phyloP scores from a whole-genome alignment of 2,888 invertebrate genomes.

The Tenthredo mesomela region DNA sequence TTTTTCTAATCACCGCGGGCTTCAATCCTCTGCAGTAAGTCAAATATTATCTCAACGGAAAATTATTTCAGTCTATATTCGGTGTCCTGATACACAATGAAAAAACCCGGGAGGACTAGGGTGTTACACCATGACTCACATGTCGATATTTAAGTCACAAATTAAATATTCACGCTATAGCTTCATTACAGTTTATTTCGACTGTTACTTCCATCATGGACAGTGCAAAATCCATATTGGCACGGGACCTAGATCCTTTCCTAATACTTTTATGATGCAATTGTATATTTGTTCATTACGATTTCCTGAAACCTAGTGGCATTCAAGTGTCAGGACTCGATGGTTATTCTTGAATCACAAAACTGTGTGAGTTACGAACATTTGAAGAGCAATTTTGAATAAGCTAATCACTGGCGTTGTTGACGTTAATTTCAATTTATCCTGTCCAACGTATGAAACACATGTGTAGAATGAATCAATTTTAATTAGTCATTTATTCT shows the following conservation, averaged over 20 bases:
- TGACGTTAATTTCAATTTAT: not conserved
- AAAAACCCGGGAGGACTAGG: not conserved
- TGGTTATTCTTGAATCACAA: not conserved
- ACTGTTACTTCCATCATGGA: no score
- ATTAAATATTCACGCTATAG: not conserved
- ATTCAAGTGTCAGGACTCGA: not conserved
- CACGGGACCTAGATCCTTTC: no score
- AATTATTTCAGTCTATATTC: not conserved
- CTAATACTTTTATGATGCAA: no score
- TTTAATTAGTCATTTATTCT: not conserved
- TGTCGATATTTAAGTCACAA: not conserved
- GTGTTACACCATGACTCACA: not conserved
- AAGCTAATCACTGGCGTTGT: not conserved
- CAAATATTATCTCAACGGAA: not conserved
- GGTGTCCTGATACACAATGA: not conserved
- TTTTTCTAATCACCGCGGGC: not conserved
- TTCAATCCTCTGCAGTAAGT: not conserved
- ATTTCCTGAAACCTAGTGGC: not conserved
- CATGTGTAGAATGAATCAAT: not conserved
- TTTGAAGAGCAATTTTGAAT: not conserved
- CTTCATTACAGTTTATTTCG: not conserved
- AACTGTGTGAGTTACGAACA: not conserved
- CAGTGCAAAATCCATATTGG: no score
- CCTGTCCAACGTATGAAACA: not conserved
- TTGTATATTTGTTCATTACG: not conserved